phyloP scores from a whole-genome alignment of 2,113 vertebrate species.

The Perca flavescens region DNA sequence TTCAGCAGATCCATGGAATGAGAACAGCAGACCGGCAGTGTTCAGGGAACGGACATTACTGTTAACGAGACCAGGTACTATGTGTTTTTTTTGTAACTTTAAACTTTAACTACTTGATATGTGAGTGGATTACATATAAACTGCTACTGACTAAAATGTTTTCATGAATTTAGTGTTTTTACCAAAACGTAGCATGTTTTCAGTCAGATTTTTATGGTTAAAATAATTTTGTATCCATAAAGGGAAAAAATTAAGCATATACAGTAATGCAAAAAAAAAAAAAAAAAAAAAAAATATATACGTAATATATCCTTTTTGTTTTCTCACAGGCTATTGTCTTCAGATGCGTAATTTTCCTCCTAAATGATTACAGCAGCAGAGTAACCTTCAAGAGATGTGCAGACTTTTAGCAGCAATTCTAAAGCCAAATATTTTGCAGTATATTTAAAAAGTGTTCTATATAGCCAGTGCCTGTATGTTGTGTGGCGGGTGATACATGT shows the following conservation, averaged over 20 bases:
- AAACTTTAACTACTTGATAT: background rate
- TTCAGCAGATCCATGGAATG: constrained; percentile 53
- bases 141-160: background rate
- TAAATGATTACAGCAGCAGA: background rate
- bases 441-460: background rate
- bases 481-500: constrained; percentile 28
- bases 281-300: background rate
- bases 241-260: background rate
- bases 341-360: background rate
- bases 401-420: background rate
- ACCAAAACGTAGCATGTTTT: background rate
- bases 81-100: background rate
- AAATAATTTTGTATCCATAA: background rate
- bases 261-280: background rate
- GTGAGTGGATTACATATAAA: background rate
- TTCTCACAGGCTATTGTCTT: constrained; percentile 20
- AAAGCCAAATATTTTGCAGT: background rate
- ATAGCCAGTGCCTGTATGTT: background rate
- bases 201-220: background rate
- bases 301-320: background rate
- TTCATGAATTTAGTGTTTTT: background rate
- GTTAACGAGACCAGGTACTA: constrained; percentile 47
- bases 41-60: constrained; percentile 24
- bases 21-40: constrained; percentile 31
- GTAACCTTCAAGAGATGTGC: background rate